These are phyloP conservation scores for Lycodopsis pacificus DNA, from an alignment of 2,797 vertebrate genomes.

Conservation along the genomic window DNA sequence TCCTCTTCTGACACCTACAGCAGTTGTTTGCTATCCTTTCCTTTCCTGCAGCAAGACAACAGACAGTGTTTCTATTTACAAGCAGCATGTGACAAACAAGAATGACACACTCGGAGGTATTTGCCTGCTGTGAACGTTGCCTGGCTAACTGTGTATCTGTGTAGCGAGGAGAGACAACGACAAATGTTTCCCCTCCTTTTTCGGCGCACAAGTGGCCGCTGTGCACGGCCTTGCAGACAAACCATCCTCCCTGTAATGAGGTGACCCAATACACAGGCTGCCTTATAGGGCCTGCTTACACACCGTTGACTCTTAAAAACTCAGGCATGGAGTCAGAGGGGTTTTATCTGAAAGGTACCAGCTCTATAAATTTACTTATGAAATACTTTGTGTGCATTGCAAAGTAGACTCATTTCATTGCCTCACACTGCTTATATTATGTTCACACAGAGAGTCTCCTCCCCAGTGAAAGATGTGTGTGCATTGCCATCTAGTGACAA, in stretches of 20 bases:
- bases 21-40: conserved; percentile 7
- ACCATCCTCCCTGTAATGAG: conserved; percentile 54
- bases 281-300: conserved; percentile 74
- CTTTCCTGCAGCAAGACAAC: background rate
- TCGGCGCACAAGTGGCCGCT: conserved; percentile 69
- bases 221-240: conserved; percentile 46
- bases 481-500: conserved; percentile 70
- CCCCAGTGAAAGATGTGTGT: background rate
- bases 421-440: background rate
- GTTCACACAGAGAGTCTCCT: background rate
- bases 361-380: conserved; percentile 54
- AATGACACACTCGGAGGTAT: conserved; percentile 3
- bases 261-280: conserved; percentile 58
- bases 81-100: conserved; percentile 13
- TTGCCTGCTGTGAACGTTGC: conserved; percentile 24
- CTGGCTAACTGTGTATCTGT: conserved; percentile 51
- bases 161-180: conserved; percentile 34
- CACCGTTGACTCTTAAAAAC: conserved; percentile 49
- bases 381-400: conserved; percentile 41
- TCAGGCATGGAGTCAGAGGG: background rate
- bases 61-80: conserved; percentile 11
- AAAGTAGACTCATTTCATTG: conserved; percentile 22
- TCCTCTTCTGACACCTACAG: conserved; percentile 3
- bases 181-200: conserved; percentile 81
- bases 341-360: conserved; percentile 40